Conservation (phyloP, 2,113 vertebrate species). For the Bambusicola thoracicus region DNA sequence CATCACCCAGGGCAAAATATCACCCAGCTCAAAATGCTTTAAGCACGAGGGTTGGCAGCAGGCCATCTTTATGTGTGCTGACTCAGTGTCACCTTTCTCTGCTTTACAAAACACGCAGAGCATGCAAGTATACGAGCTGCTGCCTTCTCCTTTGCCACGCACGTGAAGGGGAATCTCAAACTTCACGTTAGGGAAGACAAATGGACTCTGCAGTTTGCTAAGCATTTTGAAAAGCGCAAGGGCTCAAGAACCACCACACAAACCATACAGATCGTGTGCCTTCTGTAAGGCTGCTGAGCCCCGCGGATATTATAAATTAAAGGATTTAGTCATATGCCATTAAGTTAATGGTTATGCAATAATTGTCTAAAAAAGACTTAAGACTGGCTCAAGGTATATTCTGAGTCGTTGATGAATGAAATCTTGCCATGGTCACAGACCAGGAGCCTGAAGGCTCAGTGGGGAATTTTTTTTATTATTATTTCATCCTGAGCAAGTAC, state of each 20-base stretch:
- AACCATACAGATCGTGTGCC: not conserved
- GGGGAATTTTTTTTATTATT: not conserved
- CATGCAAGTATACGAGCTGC: constrained; percentile 8
- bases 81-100: constrained; percentile 44
- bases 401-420: not conserved
- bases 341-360: not conserved
- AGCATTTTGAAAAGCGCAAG: not conserved
- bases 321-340: not conserved
- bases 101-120: not conserved
- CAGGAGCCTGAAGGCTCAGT: not conserved
- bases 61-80: constrained; percentile 30
- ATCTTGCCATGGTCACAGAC: not conserved
- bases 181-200: not conserved
- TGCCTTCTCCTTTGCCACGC: not conserved
- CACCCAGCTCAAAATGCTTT: constrained; percentile 2
- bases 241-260: not conserved
- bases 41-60: not conserved
- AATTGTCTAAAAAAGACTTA: not conserved
- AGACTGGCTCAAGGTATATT: not conserved
- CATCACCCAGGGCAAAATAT: not conserved
- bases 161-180: not conserved
- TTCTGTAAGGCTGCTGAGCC: not conserved
- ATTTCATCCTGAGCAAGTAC: not conserved
- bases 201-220: not conserved
- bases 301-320: not conserved